Conservation (phyloP, 2,113 vertebrate species). For the Hystrix brachyura region DNA sequence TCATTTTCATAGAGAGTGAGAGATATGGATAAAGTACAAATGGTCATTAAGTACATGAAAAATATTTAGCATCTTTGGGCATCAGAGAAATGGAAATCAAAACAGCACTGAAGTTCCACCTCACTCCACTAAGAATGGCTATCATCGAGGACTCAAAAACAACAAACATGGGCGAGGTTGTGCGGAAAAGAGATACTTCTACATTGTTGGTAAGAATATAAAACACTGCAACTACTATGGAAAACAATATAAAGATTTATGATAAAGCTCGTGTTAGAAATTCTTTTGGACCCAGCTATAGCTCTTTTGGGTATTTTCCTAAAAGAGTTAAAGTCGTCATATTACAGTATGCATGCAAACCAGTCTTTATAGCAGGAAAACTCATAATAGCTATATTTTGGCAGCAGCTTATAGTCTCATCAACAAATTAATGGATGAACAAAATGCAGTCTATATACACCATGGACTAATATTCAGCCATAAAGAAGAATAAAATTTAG, state of each 20-base stretch:
- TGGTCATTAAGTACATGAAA: neutral
- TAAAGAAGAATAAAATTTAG: neutral
- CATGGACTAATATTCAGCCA: neutral
- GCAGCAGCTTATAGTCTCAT: neutral
- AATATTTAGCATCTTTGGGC: neutral
- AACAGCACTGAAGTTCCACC: neutral
- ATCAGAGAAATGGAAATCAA: neutral
- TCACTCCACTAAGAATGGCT: neutral
- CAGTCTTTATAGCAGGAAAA: neutral
- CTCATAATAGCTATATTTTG: neutral
- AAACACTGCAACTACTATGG: neutral
- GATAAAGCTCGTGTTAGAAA: neutral
- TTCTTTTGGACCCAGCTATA: neutral
- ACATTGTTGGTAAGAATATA: neutral
- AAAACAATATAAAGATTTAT: neutral
- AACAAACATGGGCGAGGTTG: neutral
- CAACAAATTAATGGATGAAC: neutral
- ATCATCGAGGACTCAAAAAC: neutral
- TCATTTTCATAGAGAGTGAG: neutral
- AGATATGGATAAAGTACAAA: neutral
- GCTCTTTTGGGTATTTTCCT: neutral
- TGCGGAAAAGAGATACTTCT: neutral
- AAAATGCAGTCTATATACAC: neutral
- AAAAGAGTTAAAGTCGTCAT: neutral
- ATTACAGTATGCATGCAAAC: neutral